Conservation (phyloP, 30 jellyfish, hydroid and myxozoan genomes). For the Hydractinia echinata region DNA sequence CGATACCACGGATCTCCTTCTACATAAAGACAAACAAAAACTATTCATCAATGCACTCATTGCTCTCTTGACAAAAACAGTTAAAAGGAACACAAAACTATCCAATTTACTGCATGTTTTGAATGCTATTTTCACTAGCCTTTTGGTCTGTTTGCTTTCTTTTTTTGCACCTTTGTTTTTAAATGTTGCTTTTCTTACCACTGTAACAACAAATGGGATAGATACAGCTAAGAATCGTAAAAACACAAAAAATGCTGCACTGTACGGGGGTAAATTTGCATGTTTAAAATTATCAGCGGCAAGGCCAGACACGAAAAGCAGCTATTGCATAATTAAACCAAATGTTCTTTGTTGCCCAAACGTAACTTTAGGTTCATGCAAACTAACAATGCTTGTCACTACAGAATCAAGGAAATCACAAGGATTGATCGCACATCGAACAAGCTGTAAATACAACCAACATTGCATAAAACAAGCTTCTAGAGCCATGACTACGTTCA, state of each 20-base stretch:
- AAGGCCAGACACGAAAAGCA: constrained; percentile 47
- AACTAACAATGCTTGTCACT: too few relatives aligned
- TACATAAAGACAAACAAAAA: constrained; percentile 49
- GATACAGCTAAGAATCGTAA: neutral
- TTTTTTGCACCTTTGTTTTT: neutral
- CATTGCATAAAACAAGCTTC: too few relatives aligned
- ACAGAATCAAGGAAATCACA: too few relatives aligned
- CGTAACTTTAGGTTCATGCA: too few relatives aligned
- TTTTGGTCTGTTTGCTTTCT: neutral
- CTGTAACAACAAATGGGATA: neutral
- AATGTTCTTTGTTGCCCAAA: constrained; percentile 61
- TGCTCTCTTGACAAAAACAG: constrained; percentile 52
- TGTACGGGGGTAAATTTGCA: neutral
- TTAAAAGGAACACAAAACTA: constrained; percentile 47
- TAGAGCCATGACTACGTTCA: too few relatives aligned
- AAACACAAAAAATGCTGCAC: neutral
- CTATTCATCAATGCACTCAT: constrained; percentile 62
- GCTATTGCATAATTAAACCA: constrained; percentile 71
- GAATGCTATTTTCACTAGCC: constrained; percentile 5
- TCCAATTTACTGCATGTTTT: constrained; percentile 36
- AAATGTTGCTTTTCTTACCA: neutral
- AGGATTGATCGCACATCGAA: too few relatives aligned
- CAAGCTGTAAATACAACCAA: too few relatives aligned
- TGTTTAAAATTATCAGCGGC: constrained; percentile 29
- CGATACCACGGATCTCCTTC: neutral